Percentiles rank a stretch among this genome's conserved stretches.
Evolutionary conservation across 2,888 invertebrate species (phyloP).

Genomic region (Acleris cristana): DNA sequence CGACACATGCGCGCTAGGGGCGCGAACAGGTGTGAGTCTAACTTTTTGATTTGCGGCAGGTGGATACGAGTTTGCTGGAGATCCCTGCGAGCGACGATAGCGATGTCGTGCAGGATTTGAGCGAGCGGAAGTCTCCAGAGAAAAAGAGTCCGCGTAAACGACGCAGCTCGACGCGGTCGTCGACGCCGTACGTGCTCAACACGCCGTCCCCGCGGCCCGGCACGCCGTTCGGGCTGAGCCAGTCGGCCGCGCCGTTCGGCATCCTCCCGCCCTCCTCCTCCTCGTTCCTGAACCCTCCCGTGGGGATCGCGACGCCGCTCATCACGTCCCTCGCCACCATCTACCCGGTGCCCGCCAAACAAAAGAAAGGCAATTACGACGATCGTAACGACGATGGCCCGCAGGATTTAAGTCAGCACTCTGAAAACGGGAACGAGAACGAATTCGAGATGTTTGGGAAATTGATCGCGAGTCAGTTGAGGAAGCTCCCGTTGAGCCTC

Average conservation of each 20-base stretch:
- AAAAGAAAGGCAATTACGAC: conserved; percentile 68
- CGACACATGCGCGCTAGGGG: conserved; percentile 53
- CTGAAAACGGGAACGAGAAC: conserved; percentile 75
- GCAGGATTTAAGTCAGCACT: conserved; percentile 77
- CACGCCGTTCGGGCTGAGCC: conserved; percentile 75
- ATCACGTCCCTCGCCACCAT: conserved; percentile 76
- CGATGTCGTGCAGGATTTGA: conserved; percentile 76
- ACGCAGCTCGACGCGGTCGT: conserved; percentile 75
- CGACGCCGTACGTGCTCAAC: conserved; percentile 76
- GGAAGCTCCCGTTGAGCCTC: conserved; percentile 74
- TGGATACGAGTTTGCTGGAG: conserved; percentile 76
- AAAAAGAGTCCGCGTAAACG: conserved; percentile 78
- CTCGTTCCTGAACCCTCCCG: conserved; percentile 76
- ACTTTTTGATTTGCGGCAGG: conserved; percentile 49
- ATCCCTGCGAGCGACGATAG: conserved; percentile 78
- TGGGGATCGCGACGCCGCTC: conserved; percentile 77
- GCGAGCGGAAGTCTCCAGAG: conserved; percentile 77
- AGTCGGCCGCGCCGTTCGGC: conserved; percentile 65
- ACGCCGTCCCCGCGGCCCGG: conserved; percentile 77
- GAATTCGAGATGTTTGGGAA: conserved; percentile 81
- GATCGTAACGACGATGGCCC: conserved; percentile 66
- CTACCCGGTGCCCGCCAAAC: conserved; percentile 74
- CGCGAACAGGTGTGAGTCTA: conserved; percentile 28
- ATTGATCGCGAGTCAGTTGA: conserved; percentile 75
- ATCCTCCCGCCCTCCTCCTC: conserved; percentile 71